These are phyloP conservation scores for Hepsetus odoe DNA, from an alignment of 2,113 vertebrate genomes.

Conservation along the genomic window DNA sequence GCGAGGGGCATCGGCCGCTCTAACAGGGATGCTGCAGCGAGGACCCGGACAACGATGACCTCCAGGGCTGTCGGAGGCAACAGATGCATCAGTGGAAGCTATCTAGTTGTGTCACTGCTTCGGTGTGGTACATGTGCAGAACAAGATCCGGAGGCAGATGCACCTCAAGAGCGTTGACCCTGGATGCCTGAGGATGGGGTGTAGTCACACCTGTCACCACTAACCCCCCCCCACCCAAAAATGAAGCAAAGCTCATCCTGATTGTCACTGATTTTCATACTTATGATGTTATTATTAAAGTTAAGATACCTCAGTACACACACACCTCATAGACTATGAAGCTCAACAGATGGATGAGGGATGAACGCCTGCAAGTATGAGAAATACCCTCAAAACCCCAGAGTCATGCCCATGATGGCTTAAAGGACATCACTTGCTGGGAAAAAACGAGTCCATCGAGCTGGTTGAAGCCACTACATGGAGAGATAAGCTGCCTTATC, in stretches of 20 bases:
- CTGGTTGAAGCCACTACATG: too few relatives aligned
- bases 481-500: not conserved
- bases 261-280: too few relatives aligned
- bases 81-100: conserved; percentile 9
- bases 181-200: not conserved
- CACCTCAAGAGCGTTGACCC: not conserved
- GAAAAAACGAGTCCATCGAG: too few relatives aligned
- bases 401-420: too few relatives aligned
- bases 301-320: not conserved
- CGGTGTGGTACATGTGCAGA: conserved; percentile 13
- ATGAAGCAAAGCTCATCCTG: not conserved
- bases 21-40: conserved; percentile 10
- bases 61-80: conserved; percentile 5
- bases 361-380: conserved; percentile 21
- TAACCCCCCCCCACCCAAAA: not conserved
- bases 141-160: not conserved
- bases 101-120: not conserved
- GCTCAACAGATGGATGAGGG: conserved; percentile 76
- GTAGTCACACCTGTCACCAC: not conserved
- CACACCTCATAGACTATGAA: conserved; percentile 3
- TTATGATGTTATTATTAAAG: not conserved
- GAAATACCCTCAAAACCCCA: not conserved
- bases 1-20: conserved; percentile 40
- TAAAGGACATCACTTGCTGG: too few relatives aligned
- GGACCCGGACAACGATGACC: conserved; percentile 14